phyloP scores from a whole-genome alignment of 2,888 invertebrate genomes.

The Lordiphosa fenestrarum region DNA sequence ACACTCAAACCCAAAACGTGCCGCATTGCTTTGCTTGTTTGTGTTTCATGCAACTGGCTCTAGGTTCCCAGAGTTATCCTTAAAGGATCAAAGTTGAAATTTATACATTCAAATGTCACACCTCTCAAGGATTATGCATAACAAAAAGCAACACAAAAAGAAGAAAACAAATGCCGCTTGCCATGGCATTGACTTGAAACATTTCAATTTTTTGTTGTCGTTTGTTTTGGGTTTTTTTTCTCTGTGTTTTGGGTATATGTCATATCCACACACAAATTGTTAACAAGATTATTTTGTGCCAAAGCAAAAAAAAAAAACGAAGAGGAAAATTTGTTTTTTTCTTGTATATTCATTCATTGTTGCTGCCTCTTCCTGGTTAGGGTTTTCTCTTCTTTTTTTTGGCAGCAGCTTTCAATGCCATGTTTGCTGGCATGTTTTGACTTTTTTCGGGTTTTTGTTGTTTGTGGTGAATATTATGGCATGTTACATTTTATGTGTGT shows the following conservation, averaged over 20 bases:
- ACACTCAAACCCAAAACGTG: slow-evolving; percentile 23
- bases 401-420: slow-evolving; percentile 61
- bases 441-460: slow-evolving; percentile 31
- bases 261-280: slow-evolving; percentile 60
- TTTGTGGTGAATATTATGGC: slow-evolving; percentile 62
- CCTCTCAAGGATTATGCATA: slow-evolving; percentile 66
- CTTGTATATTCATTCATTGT: slow-evolving; percentile 34
- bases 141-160: slow-evolving; percentile 20
- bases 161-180: slow-evolving; percentile 41
- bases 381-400: slow-evolving; percentile 17
- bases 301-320: slow-evolving; percentile 22
- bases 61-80: slow-evolving; percentile 54
- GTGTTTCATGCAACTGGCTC: slow-evolving; percentile 53
- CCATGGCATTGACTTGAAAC: slow-evolving; percentile 59
- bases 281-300: slow-evolving; percentile 66
- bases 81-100: slow-evolving; percentile 74
- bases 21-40: slow-evolving; percentile 45
- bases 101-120: slow-evolving; percentile 70
- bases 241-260: slow-evolving; percentile 49
- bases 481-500: slow-evolving; percentile 54
- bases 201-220: slow-evolving; percentile 19
- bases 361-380: slow-evolving; percentile 30
- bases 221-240: slow-evolving; percentile 3
- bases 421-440: slow-evolving; percentile 58
- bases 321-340: slow-evolving; percentile 29